Evolutionary conservation across 2,888 invertebrate genomes (phyloP), one percentile per base, ranked within the genome.

Genomic region (Leptogaster cylindrica): DNA sequence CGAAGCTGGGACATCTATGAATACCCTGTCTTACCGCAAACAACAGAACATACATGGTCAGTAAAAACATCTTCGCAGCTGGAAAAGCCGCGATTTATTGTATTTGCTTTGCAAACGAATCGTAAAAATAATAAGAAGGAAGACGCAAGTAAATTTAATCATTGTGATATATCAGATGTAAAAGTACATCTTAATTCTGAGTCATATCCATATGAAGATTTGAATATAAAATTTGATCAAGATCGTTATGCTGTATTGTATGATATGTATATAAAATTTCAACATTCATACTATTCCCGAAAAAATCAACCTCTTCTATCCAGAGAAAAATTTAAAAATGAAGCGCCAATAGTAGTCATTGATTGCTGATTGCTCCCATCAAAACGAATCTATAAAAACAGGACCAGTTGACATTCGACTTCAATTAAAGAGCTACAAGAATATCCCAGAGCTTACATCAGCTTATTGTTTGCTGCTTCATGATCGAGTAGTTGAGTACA

Each of bases 121-220:
- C n/a, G n/a, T n/a, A n/a, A n/a, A n/a, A n/a, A n/a, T n/a, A n/a
- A n/a, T n/a, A n/a, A n/a, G n/a, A n/a, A n/a, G n/a, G n/a, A n/a
- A n/a, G n/a, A n/a, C n/a, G n/a, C n/a, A n/a, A n/a, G n/a, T n/a
- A n/a, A n/a, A n/a, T n/a, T n/a, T n/a, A n/a, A n/a, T n/a, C n/a
- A n/a, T n/a, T n/a, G n/a, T n/a, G n/a, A n/a, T n/a, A 44, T 79
- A 39, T 75, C 70, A 14, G 76, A 80, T 70, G 70, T 79, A 8
- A 77, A 75, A 68, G 67, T 79, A 8, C 77, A 75, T 68, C 71
- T 79, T 27, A 77, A 78, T 72, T 77, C 76, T 1, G 74, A 76
- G 65, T 70, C 71, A 12, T 79, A 75, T 72, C 77, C 78, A 1
- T 78, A 78, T 71, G 74, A 76, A 55, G 74, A 75, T 73, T 65